phyloP scores from a whole-genome alignment of 2,113 vertebrate genomes.

The Lepidothrix coronata region DNA sequence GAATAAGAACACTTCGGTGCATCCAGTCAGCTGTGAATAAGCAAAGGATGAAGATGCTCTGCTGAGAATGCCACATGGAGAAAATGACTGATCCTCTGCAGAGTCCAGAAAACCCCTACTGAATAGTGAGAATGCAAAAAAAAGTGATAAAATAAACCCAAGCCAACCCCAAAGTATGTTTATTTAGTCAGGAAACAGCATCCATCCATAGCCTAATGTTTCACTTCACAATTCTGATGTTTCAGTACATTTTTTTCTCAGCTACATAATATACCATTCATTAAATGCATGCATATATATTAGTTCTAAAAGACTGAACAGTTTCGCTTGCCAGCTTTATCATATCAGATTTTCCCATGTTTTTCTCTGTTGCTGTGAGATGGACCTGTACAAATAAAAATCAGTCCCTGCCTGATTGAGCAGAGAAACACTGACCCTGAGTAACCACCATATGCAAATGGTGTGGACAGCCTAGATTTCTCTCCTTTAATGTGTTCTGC shows the following conservation, averaged over 20 bases:
- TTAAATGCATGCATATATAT: background rate
- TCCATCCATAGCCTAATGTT: background rate
- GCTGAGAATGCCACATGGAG: conserved; percentile 1
- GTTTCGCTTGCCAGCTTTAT: background rate
- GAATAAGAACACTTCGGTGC: background rate
- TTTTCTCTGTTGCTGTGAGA: background rate
- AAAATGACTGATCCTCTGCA: conserved; percentile 3
- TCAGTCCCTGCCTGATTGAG: background rate
- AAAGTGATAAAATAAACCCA: conserved; percentile 1
- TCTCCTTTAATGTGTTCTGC: background rate
- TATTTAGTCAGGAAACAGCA: background rate
- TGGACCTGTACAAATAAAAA: conserved; percentile 19
- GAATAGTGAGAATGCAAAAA: background rate
- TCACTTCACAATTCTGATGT: background rate
- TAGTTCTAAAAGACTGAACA: background rate
- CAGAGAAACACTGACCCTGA: background rate
- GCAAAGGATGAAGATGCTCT: background rate
- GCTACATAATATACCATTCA: background rate
- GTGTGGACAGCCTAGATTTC: background rate
- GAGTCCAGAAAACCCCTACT: background rate
- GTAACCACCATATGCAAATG: accelerated
- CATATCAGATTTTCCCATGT: background rate
- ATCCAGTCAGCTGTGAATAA: conserved; percentile 18
- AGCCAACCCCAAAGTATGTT: background rate
- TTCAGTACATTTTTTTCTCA: background rate